A percentile compares a stretch with the other conserved stretches of the same genome.
Evolutionary conservation across 2,888 invertebrate genomes (phyloP).

Genomic region (Ormyrus pomaceus): DNA sequence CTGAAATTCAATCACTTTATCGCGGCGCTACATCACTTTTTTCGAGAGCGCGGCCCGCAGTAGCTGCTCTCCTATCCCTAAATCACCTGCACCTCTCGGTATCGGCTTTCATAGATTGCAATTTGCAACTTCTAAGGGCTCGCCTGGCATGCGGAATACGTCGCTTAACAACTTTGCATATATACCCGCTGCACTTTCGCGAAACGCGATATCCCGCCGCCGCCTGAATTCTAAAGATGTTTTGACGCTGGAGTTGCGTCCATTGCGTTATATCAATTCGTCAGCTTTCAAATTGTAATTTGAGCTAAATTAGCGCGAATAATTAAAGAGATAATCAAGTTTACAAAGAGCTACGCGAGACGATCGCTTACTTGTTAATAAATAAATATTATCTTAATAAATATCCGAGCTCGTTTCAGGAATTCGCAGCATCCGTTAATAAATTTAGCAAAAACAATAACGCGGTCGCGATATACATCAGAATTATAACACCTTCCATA

Average conservation of each 20-base stretch:
- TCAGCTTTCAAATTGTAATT: neutral
- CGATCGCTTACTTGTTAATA: no score
- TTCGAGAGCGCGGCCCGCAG: neutral
- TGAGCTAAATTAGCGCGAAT: no score
- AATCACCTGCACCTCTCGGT: slow-evolving; percentile 50
- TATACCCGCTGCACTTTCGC: slow-evolving; percentile 17
- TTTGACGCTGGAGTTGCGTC: neutral
- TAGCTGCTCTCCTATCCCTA: slow-evolving; percentile 21
- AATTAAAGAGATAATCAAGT: no score
- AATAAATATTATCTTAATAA: no score
- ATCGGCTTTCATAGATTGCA: slow-evolving; percentile 55
- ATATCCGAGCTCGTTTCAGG: no score
- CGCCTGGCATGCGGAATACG: neutral
- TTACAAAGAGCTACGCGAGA: no score
- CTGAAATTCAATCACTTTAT: slow-evolving; percentile 50
- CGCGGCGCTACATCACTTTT: slow-evolving; percentile 25
- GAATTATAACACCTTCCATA: slow-evolving; percentile 46
- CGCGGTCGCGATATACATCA: slow-evolving; percentile 31
- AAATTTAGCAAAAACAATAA: slow-evolving; percentile 31
- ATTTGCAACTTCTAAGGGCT: slow-evolving; percentile 33
- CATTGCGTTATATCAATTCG: neutral
- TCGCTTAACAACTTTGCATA: slow-evolving; percentile 15
- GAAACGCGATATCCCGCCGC: neutral
- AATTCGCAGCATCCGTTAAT: no score
- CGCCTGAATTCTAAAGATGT: neutral